phyloP scores from a whole-genome alignment of 2,797 vertebrate species.

The Gadopsis bispinosus region DNA sequence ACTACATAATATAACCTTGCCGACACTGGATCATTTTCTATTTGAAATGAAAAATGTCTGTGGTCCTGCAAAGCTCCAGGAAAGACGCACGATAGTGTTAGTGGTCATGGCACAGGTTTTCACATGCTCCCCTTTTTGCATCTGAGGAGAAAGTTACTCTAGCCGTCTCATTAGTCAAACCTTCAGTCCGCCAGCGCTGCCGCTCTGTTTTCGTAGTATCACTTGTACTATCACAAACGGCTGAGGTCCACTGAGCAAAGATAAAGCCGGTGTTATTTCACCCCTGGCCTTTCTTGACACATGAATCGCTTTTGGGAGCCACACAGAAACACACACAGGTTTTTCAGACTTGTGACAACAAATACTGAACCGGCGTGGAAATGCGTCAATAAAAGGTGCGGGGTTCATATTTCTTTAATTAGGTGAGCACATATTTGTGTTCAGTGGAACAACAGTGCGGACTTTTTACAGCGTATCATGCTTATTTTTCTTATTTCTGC shows the following conservation, averaged over 20 bases:
- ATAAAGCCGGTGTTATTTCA: slow-evolving; percentile 78
- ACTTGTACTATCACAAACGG: slow-evolving; percentile 70
- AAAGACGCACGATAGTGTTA: slow-evolving; percentile 54
- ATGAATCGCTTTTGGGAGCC: slow-evolving; percentile 61
- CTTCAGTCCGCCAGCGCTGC: slow-evolving; percentile 60
- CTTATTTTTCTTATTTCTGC: slow-evolving; percentile 19
- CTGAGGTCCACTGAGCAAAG: slow-evolving; percentile 76
- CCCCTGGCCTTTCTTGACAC: slow-evolving; percentile 69
- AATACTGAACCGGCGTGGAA: slow-evolving; percentile 7
- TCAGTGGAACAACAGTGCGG: background rate
- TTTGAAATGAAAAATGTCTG: slow-evolving; percentile 50
- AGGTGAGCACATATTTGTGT: background rate
- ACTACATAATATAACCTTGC: background rate
- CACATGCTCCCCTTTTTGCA: slow-evolving; percentile 47
- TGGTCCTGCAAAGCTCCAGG: slow-evolving; percentile 15
- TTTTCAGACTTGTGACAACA: slow-evolving; percentile 23
- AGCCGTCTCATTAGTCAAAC: slow-evolving; percentile 76
- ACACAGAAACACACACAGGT: slow-evolving; percentile 40
- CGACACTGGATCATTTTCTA: background rate
- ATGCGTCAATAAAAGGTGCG: background rate
- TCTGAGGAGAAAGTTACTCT: slow-evolving; percentile 64
- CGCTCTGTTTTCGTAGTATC: slow-evolving; percentile 76
- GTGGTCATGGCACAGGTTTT: slow-evolving; percentile 69
- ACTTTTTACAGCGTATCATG: background rate
- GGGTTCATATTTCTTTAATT: background rate